These are phyloP conservation scores for Megaceryle maxima DNA, from an alignment of 2,113 vertebrate genomes.

Conservation along the genomic window DNA sequence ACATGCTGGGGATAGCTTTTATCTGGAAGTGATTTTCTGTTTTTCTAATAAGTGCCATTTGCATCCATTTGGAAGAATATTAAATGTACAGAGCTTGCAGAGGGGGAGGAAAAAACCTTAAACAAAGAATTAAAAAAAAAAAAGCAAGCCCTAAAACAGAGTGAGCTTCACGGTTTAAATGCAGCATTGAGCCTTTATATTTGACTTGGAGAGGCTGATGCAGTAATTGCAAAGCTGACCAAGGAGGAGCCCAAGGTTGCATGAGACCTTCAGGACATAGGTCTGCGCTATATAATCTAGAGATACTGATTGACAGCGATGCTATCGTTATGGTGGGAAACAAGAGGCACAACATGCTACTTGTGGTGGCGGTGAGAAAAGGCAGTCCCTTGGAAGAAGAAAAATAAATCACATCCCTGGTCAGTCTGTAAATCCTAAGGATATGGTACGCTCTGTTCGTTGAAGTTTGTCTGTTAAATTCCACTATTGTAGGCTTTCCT, in stretches of 20 bases:
- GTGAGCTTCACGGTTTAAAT: not conserved
- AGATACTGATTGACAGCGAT: not conserved
- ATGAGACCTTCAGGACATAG: not conserved
- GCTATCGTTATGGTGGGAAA: not conserved
- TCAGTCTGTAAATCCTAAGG: not conserved
- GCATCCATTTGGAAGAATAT: slow-evolving; percentile 7
- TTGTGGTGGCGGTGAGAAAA: not conserved
- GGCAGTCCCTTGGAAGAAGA: not conserved
- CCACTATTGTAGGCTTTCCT: not conserved
- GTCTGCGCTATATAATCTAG: not conserved
- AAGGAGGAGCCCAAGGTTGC: not conserved
- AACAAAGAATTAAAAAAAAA: not conserved
- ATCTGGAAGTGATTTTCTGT: not conserved
- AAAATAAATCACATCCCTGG: not conserved
- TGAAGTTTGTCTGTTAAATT: not conserved
- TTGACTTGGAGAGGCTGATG: not conserved
- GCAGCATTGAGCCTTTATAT: not conserved
- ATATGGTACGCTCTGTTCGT: rapidly evolving
- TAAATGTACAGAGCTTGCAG: not conserved
- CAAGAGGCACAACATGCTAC: not conserved
- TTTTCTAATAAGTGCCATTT: slow-evolving; percentile 23
- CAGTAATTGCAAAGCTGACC: not conserved
- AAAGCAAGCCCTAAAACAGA: not conserved
- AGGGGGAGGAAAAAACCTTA: not conserved
- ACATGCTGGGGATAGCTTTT: slow-evolving; percentile 20